A percentile compares a stretch with the other conserved stretches of the same genome.
Conservation (phyloP, 2,888 invertebrate genomes). For the Drosophila nr. perissopoda region DNA sequence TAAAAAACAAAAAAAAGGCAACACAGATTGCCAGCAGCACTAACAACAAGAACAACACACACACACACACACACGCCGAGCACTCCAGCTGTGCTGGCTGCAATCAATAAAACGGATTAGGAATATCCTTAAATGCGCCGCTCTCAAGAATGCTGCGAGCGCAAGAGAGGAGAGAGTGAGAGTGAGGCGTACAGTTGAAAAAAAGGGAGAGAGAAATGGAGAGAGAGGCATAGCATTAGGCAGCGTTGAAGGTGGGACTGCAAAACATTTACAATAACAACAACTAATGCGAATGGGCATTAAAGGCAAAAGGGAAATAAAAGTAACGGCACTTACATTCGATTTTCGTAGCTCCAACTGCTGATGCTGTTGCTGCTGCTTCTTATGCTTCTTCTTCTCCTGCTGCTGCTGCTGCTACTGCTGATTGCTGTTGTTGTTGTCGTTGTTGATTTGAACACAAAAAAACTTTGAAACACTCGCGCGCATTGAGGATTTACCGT, state of each 20-base stretch:
- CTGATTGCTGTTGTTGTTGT: constrained; percentile 25
- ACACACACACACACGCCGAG: constrained; percentile 29
- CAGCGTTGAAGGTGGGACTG: constrained; percentile 41
- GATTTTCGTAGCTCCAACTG: constrained; percentile 34
- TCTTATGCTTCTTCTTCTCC: neutral
- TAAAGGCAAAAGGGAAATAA: constrained; percentile 38
- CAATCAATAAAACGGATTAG: constrained; percentile 82
- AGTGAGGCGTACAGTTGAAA: constrained; percentile 2
- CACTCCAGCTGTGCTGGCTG: constrained; percentile 75
- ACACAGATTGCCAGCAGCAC: constrained; percentile 62
- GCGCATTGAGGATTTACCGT: constrained; percentile 55
- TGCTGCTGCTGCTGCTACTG: constrained; percentile 19
- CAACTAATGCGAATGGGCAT: constrained; percentile 37
- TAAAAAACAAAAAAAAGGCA: constrained; percentile 50
- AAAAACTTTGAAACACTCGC: constrained; percentile 29
- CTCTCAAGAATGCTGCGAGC: constrained; percentile 46
- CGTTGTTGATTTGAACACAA: constrained; percentile 6
- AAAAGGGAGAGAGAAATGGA: constrained; percentile 1
- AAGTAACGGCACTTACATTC: constrained; percentile 69
- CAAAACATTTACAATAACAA: constrained; percentile 68
- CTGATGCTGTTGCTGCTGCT: constrained; percentile 5
- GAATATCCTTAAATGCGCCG: constrained; percentile 77
- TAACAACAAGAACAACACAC: constrained; percentile 50
- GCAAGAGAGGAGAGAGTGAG: constrained; percentile 7
- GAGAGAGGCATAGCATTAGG: constrained; percentile 19